Conservation (phyloP, 1,140 invertebrate species). For the Venturia canescens region DNA sequence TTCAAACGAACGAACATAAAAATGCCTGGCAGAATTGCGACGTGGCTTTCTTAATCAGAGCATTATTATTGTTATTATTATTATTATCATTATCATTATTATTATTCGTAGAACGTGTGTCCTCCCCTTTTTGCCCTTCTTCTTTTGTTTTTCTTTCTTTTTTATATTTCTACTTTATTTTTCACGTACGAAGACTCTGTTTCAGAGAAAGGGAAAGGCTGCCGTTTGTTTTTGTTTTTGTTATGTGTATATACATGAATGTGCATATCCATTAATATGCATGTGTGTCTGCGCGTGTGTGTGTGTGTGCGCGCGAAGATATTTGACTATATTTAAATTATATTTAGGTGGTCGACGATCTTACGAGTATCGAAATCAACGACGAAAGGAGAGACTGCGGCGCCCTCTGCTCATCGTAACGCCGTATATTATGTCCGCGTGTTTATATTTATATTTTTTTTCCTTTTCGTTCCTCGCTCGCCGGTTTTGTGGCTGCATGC, state of each 20-base stretch:
- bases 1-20: no score
- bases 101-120: constrained; percentile 11
- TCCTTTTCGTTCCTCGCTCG: not conserved
- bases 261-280: not conserved
- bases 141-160: not conserved
- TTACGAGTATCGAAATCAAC: not conserved
- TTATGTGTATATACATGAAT: constrained; percentile 4
- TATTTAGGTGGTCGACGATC: constrained; percentile 5
- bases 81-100: not conserved
- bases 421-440: not conserved
- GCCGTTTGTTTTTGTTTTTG: not conserved
- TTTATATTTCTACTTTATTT: not conserved
- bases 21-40: no score
- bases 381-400: not conserved
- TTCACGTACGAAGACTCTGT: constrained; percentile 27
- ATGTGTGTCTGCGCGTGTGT: no score
- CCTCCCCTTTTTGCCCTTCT: not conserved
- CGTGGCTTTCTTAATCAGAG: not conserved
- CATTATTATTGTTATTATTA: not conserved
- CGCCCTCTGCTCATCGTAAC: constrained; percentile 28
- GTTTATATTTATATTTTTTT: constrained; percentile 35
- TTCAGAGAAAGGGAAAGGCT: not conserved
- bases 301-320: no score
- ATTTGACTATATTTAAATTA: not conserved
- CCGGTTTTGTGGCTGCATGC: not conserved